Evolutionary conservation across 2,888 invertebrate genomes (phyloP).

Genomic region (Cephus sareptanus): DNA sequence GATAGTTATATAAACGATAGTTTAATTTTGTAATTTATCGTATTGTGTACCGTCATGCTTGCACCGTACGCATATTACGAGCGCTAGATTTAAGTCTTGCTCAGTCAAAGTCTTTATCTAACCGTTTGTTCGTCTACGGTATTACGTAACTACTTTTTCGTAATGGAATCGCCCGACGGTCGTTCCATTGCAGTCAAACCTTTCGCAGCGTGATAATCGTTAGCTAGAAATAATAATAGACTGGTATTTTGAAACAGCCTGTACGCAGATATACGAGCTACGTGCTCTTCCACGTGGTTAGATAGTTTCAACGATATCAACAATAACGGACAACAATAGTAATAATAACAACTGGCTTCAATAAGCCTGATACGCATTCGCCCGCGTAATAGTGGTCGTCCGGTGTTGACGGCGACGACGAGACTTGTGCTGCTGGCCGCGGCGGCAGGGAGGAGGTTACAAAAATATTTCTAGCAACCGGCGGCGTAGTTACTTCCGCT

Average conservation of each 20-base stretch:
- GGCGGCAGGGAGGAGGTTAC: neutral
- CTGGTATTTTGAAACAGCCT: neutral
- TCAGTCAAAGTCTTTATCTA: neutral
- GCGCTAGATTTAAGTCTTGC: neutral
- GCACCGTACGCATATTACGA: neutral
- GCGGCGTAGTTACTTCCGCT: neutral
- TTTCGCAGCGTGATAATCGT: neutral
- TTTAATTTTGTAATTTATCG: neutral
- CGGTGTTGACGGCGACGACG: conserved; percentile 12
- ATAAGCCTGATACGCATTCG: conserved; percentile 23
- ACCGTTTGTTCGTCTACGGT: neutral
- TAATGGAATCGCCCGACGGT: neutral
- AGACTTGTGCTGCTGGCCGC: neutral
- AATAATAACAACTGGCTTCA: conserved; percentile 14
- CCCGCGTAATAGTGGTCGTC: conserved; percentile 25
- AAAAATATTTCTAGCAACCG: conserved; percentile 7
- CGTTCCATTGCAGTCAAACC: too few species aligned
- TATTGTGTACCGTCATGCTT: neutral
- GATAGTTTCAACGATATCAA: neutral
- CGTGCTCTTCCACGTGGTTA: neutral
- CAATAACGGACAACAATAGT: neutral
- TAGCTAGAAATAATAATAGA: neutral
- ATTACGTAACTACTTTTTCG: neutral
- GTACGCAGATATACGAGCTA: neutral
- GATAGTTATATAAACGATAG: too few species aligned